Evolutionary conservation across 2,888 invertebrate species (phyloP), one percentile per base, ranked within the genome.

Genomic region (Eulithis testata): DNA sequence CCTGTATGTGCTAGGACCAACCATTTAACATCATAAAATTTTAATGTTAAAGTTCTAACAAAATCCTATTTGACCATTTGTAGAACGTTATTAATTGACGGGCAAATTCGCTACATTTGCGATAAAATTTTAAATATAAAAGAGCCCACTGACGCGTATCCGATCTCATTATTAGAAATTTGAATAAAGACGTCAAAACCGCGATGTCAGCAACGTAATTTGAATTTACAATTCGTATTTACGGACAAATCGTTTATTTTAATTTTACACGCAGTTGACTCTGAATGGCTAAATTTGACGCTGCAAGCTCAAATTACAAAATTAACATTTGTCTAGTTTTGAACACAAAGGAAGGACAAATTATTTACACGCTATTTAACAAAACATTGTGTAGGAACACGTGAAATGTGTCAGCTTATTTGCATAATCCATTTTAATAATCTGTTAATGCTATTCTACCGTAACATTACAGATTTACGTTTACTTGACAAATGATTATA

Each of bases 221-320:
- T 68, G 66, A 72, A 71, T 80, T 76, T 76, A 70, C 82, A 84
- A 87, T 87, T 85, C 81, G 83, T 87, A 90, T 89, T 66, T 86
- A 82, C 67, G 81, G 85, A 85, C 71, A 73, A 80, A 87, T 84
- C 91, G 89, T 92, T 92, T 89, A 90, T 92, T 88, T 87, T 83
- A 91, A 92, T 93, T 92, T 86, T 79, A 82, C 90, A 91, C 91
- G 89, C 92, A 86, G 90, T 91, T 91, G 90, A 90, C 68, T 91
- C 76, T 84, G 85, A 89, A 92, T 89, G 78, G 72, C 75, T 68
- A 80, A 82, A 72, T 76, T 83, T 82, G 81, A 76, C 75, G 78
- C 76, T 78, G 81, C 78, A 84, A 83, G 73, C 80, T 64, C 71
- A 82, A 88, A 88, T 88, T 88, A 85, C 84, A 84, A 84, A 88